These are phyloP conservation scores for Pachycephus smyrnensis DNA, from an alignment of 2,888 invertebrate species.

Conservation along the genomic window DNA sequence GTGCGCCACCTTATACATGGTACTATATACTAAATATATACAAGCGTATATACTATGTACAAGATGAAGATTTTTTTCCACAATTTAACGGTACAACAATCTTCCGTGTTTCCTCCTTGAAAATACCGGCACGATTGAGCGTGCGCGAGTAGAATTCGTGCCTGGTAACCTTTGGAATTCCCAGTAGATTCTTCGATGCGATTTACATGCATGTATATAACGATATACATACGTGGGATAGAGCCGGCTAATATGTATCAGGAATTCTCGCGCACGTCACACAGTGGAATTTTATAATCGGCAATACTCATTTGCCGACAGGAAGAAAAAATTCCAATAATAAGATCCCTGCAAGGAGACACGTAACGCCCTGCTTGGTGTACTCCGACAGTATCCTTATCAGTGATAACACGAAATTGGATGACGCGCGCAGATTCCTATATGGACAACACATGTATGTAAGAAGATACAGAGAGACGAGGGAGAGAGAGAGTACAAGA, in stretches of 20 bases:
- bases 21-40: background rate
- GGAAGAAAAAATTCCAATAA: background rate
- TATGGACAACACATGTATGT: background rate
- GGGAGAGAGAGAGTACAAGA: background rate
- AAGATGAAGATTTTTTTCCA: background rate
- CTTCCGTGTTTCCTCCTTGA: background rate
- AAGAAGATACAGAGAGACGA: background rate
- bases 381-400: background rate
- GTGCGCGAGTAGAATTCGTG: background rate
- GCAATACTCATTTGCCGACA: background rate
- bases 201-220: background rate
- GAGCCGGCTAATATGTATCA: background rate
- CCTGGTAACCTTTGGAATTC: background rate
- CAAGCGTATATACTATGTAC: background rate
- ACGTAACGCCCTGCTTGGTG: background rate
- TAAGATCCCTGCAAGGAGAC: background rate
- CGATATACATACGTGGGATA: background rate
- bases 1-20: background rate
- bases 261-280: background rate
- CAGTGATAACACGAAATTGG: background rate
- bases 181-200: background rate
- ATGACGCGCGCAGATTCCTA: background rate
- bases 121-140: background rate
- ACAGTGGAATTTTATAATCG: background rate
- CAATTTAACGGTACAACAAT: background rate